Evolutionary conservation across 1,140 invertebrate genomes (phyloP).

Genomic region (Prorops nasuta): DNA sequence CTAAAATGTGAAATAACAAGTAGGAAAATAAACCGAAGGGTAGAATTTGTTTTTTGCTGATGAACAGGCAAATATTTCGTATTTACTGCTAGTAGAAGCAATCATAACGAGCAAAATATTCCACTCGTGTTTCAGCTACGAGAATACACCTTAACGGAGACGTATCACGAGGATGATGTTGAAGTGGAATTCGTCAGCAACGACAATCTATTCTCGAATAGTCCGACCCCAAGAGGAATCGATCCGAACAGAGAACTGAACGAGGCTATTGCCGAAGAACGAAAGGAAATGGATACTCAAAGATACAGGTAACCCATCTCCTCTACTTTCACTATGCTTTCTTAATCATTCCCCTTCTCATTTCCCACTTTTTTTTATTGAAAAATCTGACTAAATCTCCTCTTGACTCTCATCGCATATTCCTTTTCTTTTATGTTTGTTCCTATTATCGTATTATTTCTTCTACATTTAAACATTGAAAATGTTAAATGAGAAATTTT

Average conservation of each 20-base stretch:
- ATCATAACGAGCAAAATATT: no score
- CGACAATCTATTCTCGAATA: slow-evolving; percentile 66
- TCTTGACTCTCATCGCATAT: neutral
- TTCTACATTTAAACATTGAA: no score
- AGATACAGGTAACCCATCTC: slow-evolving; percentile 48
- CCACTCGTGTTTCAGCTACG: slow-evolving; percentile 63
- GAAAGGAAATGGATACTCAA: slow-evolving; percentile 64
- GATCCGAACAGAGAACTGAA: slow-evolving; percentile 72
- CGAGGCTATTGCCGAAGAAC: slow-evolving; percentile 74
- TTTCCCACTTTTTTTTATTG: slow-evolving; percentile 10
- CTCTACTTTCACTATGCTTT: slow-evolving; percentile 13
- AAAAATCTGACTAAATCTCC: slow-evolving; percentile 7
- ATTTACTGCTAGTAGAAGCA: no score
- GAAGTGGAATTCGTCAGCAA: slow-evolving; percentile 74
- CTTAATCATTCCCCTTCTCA: no score
- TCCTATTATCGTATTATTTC: no score
- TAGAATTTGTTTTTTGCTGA: no score
- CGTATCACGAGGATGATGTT: slow-evolving; percentile 74
- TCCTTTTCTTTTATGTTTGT: no score
- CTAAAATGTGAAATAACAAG: no score
- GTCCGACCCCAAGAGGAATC: slow-evolving; percentile 63
- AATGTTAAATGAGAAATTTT: no score
- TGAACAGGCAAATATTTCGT: no score
- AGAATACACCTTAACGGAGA: slow-evolving; percentile 83
- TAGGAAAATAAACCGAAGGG: no score